Base-by-base conservation (phyloP, 1,140 invertebrate genomes). In the Subanguina moxae region DNA sequence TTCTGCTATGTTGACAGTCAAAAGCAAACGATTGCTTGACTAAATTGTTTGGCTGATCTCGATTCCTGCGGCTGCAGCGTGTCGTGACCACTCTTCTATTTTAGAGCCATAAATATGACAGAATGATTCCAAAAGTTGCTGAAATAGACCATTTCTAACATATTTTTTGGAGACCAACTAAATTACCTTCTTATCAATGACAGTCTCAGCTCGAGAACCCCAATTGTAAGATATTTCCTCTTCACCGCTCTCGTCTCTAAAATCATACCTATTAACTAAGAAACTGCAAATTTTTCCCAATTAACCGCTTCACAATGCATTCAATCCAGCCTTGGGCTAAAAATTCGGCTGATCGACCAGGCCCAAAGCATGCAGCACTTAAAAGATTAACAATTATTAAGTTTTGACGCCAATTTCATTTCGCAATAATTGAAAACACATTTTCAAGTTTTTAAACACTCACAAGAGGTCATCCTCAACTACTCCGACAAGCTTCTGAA, bases 101-200 rank as follows among this genome's bases (percentile, higher is more conserved):
- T 61, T 21, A 19, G 58, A 25, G 5, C 38, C 38, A 62, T 64
- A 58, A 7, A 64, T 58, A n/a, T 63, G n/a, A 38, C 62, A 64
- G n/a, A 64, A 64, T 23, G 62, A 25, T n/a, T 64, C 42, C 38
- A 64, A 56, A 1, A 64, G 1, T 28, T 64, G n/a, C 62, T 64
- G 45, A 64, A 57, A 64, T 5, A 46, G 3, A 7, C 0, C 11
- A 52, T 23, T 27, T 19, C 43, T 23, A n/a, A 64, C 17, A 5
- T 23, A 43, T 13, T 21, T 27, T 56, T 17, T 27, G 17, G 21
- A 30, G 27, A 64, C 3, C 42, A 15, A 46, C 45, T 56, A 7
- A 64, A 43, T 61, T 32, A 32, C 28, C 38, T 62, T n/a, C 48
- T 56, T 27, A 30, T 58, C 52, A 28, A 57, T 32, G 25, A 64